Conservation (phyloP, 2,888 invertebrate genomes). For the Phytoseiulus persimilis region DNA sequence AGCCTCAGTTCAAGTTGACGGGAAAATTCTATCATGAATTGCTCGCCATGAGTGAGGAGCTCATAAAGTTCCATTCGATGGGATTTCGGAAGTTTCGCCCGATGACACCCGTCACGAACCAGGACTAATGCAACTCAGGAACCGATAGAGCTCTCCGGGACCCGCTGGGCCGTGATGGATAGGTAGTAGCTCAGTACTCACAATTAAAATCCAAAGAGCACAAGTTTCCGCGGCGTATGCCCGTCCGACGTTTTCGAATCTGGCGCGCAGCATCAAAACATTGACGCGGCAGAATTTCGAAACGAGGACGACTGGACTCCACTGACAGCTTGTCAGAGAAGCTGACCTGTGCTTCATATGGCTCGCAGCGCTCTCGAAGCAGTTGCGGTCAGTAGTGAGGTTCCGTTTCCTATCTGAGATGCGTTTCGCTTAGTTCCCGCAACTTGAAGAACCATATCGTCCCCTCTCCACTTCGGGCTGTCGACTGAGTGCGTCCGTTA, state of each 20-base stretch:
- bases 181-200: background rate
- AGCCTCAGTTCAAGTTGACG: too few species aligned
- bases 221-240: background rate
- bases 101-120: too few species aligned
- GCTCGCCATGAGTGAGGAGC: too few species aligned
- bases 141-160: too few species aligned
- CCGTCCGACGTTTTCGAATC: background rate
- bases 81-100: too few species aligned
- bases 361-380: background rate
- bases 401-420: background rate
- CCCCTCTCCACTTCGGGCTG: conserved; percentile 23
- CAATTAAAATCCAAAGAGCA: background rate
- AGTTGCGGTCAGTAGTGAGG: background rate
- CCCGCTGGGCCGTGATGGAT: too few species aligned
- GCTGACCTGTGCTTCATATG: too few species aligned
- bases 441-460: background rate
- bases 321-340: background rate
- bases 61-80: too few species aligned
- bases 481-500: background rate
- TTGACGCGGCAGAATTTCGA: conserved; percentile 16
- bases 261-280: conserved; percentile 20
- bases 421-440: background rate
- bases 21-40: too few species aligned
- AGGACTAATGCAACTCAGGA: too few species aligned
- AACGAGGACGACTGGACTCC: background rate